Conservation (phyloP, 1,140 invertebrate species). For the Teleogryllus occipitalis region DNA sequence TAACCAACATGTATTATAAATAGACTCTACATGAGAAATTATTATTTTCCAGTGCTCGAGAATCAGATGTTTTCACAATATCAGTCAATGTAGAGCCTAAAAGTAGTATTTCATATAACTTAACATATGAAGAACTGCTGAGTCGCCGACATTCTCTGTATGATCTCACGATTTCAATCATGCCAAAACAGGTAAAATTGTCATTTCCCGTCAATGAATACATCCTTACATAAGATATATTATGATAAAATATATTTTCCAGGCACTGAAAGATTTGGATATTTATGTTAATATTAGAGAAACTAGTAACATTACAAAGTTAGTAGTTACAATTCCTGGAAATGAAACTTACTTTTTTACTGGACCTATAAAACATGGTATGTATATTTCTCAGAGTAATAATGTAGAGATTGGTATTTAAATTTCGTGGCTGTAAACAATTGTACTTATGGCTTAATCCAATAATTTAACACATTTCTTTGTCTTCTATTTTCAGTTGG, state of each 20-base stretch:
- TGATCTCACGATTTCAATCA: conserved; percentile 50
- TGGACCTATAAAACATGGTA: not conserved
- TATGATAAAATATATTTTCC: not conserved
- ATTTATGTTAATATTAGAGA: not conserved
- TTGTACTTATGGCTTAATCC: no score
- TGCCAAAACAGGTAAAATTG: conserved; percentile 41
- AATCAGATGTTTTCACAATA: conserved; percentile 54
- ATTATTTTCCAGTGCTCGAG: conserved; percentile 38
- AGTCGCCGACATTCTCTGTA: conserved; percentile 46
- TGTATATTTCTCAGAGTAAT: not conserved
- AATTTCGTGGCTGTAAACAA: no score
- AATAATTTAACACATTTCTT: no score
- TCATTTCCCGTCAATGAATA: not conserved
- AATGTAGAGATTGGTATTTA: no score
- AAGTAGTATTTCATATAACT: conserved; percentile 48
- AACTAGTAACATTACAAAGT: not conserved
- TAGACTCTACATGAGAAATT: no score
- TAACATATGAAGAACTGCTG: conserved; percentile 57
- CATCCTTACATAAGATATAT: not conserved
- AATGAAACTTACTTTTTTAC: not conserved
- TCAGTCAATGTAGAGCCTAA: conserved; percentile 51
- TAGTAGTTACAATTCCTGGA: not conserved
- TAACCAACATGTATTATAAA: no score
- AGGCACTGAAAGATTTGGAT: not conserved
- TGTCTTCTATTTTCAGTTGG: no score